Conservation (phyloP, 2,797 vertebrate species). For the Anomalospiza imberbis region DNA sequence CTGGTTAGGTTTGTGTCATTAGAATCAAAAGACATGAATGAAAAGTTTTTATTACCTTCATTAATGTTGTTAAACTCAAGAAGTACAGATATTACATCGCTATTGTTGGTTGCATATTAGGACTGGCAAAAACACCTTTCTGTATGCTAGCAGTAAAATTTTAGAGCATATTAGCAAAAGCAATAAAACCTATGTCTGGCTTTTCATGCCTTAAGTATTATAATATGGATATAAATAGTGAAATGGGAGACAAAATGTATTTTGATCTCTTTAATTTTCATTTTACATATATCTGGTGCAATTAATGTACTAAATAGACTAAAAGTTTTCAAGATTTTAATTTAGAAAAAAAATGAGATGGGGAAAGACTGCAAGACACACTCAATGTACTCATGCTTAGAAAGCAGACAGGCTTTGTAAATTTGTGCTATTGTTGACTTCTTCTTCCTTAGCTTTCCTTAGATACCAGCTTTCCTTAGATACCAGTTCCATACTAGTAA, state of each 20-base stretch:
- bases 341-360: background rate
- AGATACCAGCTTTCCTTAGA: background rate
- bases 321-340: background rate
- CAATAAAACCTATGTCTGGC: background rate
- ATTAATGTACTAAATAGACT: background rate
- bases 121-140: background rate
- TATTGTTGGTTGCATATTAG: background rate
- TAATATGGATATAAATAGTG: background rate
- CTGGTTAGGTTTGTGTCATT: slow-evolving; percentile 1
- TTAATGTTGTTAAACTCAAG: slow-evolving; percentile 9
- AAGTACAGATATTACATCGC: background rate
- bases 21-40: slow-evolving; percentile 7
- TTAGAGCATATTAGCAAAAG: background rate
- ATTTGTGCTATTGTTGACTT: background rate
- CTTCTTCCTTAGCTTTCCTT: background rate
- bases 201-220: background rate
- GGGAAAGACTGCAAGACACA: background rate
- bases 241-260: background rate
- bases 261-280: background rate
- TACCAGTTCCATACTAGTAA: background rate
- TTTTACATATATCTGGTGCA: background rate
- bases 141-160: background rate
- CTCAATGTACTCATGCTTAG: background rate
- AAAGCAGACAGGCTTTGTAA: background rate
- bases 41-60: background rate